Evolutionary conservation across 2,113 vertebrate genomes (phyloP).

Genomic region (Setophaga kirtlandii): DNA sequence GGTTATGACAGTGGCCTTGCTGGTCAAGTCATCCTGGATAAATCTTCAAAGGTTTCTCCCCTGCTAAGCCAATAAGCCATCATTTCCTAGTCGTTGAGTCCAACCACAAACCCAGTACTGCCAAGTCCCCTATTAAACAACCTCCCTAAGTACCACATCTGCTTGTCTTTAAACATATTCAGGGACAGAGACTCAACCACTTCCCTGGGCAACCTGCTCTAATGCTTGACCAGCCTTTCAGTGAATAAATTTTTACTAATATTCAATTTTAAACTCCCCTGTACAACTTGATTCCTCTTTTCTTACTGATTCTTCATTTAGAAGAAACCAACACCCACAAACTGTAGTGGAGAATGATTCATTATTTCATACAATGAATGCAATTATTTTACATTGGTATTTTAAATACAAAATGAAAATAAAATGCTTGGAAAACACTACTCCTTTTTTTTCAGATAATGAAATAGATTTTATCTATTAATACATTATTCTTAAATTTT

Average conservation of each 20-base stretch:
- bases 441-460: background rate
- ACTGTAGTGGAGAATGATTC: background rate
- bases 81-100: background rate
- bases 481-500: background rate
- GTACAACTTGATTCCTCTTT: background rate
- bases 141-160: background rate
- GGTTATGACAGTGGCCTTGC: background rate
- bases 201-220: background rate
- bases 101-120: background rate
- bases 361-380: background rate
- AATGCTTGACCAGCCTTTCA: background rate
- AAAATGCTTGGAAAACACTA: background rate
- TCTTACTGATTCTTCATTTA: background rate
- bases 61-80: background rate
- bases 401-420: background rate
- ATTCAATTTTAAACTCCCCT: background rate
- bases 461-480: background rate
- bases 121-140: background rate
- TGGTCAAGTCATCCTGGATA: background rate
- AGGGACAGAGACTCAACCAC: background rate
- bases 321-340: background rate
- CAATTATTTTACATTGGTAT: background rate
- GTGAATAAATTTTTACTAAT: background rate
- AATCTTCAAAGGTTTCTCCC: background rate
- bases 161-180: rapidly evolving